Percentiles rank a stretch among this genome's conserved stretches.
Evolutionary conservation across 2,797 vertebrate species (phyloP).

Genomic region (Tokudaia tokunoshimensis): DNA sequence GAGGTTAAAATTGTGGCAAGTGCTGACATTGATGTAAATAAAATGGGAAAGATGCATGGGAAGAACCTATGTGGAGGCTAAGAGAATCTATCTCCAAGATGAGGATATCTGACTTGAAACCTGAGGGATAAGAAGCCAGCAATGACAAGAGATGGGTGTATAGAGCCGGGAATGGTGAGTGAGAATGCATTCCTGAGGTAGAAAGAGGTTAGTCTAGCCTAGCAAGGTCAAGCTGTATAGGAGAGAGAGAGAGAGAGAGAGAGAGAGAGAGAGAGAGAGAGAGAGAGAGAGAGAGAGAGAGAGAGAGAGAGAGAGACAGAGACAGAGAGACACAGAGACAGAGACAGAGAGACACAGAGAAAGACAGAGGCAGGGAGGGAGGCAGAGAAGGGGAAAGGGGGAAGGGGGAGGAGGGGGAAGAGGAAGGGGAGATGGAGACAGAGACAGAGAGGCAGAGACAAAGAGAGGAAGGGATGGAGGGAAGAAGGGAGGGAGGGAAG

Average conservation of each 20-base stretch:
- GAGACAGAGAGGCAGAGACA: not conserved
- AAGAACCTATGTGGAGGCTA: not conserved
- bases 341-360: too few relatives aligned
- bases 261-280: too few relatives aligned
- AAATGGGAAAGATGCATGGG: not conserved
- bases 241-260: too few relatives aligned
- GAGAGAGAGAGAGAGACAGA: too few relatives aligned
- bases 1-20: not conserved
- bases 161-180: fast-evolving
- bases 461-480: too few relatives aligned
- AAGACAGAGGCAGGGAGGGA: too few relatives aligned
- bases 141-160: not conserved
- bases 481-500: too few relatives aligned
- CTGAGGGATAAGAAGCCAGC: not conserved
- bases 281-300: too few relatives aligned
- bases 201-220: not conserved
- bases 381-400: too few relatives aligned
- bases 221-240: not conserved
- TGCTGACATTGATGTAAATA: not conserved
- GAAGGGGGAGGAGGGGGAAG: not conserved
- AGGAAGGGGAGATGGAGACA: not conserved
- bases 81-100: not conserved
- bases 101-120: not conserved
- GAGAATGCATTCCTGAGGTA: not conserved
- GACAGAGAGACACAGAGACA: not conserved